These are phyloP conservation scores for Manis crassicaudata DNA, from an alignment of 2,797 vertebrate species.

Conservation along the genomic window DNA sequence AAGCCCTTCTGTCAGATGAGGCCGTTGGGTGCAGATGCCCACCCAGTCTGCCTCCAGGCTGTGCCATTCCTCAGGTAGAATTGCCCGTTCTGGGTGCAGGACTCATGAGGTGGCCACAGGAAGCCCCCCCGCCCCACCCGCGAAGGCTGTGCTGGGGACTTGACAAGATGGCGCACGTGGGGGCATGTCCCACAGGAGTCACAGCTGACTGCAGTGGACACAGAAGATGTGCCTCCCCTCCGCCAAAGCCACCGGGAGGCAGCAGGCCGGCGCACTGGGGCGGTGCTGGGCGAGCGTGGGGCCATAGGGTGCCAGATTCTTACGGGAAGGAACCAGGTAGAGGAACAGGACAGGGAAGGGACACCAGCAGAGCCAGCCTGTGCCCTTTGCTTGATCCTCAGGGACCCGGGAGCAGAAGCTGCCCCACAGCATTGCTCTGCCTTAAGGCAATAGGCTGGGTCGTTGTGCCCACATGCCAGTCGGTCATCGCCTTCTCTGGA, in stretches of 20 bases:
- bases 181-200: not conserved
- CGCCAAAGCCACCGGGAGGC: not conserved
- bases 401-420: not conserved
- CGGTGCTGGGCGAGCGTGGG: not conserved
- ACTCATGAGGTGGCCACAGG: not conserved
- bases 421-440: not conserved
- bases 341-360: not conserved
- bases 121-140: not conserved
- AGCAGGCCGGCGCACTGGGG: too few species aligned
- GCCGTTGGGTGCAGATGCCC: too few species aligned
- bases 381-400: not conserved
- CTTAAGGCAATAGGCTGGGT: not conserved
- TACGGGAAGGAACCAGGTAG: not conserved
- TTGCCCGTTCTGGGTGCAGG: not conserved
- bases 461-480: too few species aligned
- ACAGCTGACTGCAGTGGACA: not conserved
- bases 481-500: not conserved
- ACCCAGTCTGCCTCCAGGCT: not conserved
- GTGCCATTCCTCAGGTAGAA: not conserved
- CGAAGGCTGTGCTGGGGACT: not conserved
- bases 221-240: not conserved
- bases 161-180: not conserved
- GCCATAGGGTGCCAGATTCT: fast-evolving
- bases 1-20: not conserved
- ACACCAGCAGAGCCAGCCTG: not conserved